These are phyloP conservation scores for Todiramphus saurophagus DNA, from an alignment of 2,113 vertebrate genomes.

Conservation along the genomic window DNA sequence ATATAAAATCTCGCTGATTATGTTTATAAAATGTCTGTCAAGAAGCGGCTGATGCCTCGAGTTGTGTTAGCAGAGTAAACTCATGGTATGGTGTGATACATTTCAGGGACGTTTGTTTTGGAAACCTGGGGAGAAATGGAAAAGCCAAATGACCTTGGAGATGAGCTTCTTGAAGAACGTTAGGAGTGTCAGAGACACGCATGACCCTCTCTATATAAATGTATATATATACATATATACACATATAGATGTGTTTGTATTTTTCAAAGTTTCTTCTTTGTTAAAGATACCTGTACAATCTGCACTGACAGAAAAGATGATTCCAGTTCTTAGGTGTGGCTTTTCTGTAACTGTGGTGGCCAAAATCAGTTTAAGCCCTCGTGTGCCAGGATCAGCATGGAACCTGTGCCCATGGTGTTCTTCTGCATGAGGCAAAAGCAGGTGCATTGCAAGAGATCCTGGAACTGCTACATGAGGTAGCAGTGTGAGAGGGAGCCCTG, in stretches of 20 bases:
- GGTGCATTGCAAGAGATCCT: neutral
- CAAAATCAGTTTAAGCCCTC: neutral
- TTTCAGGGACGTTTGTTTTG: neutral
- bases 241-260: accelerated
- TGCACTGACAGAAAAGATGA: neutral
- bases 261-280: neutral
- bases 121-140: neutral
- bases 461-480: accelerated
- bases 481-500: neutral
- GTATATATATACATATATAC: no score
- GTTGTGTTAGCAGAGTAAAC: neutral
- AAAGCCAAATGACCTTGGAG: neutral
- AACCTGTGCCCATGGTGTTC: neutral
- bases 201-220: neutral
- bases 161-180: neutral
- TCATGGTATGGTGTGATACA: neutral
- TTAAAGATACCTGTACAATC: neutral
- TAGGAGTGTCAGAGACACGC: neutral
- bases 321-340: neutral
- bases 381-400: neutral
- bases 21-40: constrained; percentile 13
- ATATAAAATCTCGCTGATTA: neutral
- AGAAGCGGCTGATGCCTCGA: neutral
- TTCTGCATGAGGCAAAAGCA: accelerated
- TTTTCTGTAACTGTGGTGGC: neutral